phyloP scores from a whole-genome alignment of 2,888 invertebrate genomes.

The Lacanobia oleracea region DNA sequence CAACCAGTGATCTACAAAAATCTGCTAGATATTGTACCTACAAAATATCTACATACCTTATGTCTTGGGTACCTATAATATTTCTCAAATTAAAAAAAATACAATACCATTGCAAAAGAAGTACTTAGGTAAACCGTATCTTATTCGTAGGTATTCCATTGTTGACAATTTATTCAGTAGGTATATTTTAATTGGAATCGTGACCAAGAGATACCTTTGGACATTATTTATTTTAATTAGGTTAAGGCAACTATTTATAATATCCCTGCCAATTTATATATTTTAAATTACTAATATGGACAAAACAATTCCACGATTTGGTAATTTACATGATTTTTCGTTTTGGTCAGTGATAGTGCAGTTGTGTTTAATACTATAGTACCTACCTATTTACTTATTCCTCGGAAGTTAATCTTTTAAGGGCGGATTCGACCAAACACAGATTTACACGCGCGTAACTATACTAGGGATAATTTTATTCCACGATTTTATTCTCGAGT shows the following conservation, averaged over 20 bases:
- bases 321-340: background rate
- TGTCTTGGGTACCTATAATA: too few species aligned
- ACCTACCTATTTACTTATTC: too few species aligned
- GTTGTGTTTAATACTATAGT: background rate
- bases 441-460: too few species aligned
- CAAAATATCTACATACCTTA: too few species aligned
- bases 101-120: background rate
- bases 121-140: too few species aligned
- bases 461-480: too few species aligned
- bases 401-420: background rate
- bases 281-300: background rate
- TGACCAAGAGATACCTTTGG: slow-evolving; percentile 17
- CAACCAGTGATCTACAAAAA: too few species aligned
- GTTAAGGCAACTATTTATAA: slow-evolving; percentile 1
- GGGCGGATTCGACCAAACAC: too few species aligned
- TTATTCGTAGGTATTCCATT: slow-evolving; percentile 4
- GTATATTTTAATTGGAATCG: slow-evolving; percentile 18
- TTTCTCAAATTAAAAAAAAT: background rate
- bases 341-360: background rate
- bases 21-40: too few species aligned
- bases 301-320: background rate
- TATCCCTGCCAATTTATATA: slow-evolving; percentile 2
- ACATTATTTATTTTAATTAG: slow-evolving; percentile 5
- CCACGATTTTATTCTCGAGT: too few species aligned
- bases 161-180: background rate